A percentile compares a stretch with the other conserved stretches of the same genome.
phyloP scores from a whole-genome alignment of 2,888 invertebrate species.

The Hirtodrosophila histrioides region DNA sequence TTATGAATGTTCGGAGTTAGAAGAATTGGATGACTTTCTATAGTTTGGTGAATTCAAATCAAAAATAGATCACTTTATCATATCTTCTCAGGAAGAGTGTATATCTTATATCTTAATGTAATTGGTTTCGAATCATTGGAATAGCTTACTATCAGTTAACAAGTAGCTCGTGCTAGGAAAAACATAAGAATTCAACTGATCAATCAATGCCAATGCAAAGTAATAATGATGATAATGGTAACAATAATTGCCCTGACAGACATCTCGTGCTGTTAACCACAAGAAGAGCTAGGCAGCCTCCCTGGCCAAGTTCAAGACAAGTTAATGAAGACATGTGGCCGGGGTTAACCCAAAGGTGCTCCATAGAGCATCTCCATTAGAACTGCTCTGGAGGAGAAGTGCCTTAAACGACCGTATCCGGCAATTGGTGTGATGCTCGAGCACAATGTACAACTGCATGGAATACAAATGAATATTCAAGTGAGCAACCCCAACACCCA shows the following conservation, averaged over 20 bases:
- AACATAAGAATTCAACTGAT: slow-evolving; percentile 14
- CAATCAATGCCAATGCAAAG: slow-evolving; percentile 26
- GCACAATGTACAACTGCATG: neutral
- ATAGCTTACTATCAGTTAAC: slow-evolving; percentile 1
- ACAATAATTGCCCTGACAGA: slow-evolving; percentile 11
- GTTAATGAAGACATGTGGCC: neutral
- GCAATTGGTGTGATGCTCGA: slow-evolving; percentile 8
- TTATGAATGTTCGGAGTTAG: too few relatives aligned
- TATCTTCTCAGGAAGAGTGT: too few relatives aligned
- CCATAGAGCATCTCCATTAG: neutral
- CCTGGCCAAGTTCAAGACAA: slow-evolving; percentile 2
- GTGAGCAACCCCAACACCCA: slow-evolving; percentile 23
- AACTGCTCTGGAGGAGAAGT: neutral
- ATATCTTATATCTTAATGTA: too few relatives aligned
- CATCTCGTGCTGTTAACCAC: slow-evolving; percentile 1
- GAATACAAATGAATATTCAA: slow-evolving; percentile 3
- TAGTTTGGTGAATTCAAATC: too few relatives aligned
- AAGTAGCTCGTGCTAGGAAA: slow-evolving; percentile 23
- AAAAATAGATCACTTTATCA: too few relatives aligned
- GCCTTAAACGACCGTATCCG: slow-evolving; percentile 36
- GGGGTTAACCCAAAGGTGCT: too few relatives aligned
- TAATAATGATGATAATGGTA: slow-evolving; percentile 4
- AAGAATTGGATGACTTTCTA: too few relatives aligned
- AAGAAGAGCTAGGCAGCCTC: neutral
- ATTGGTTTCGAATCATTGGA: too few relatives aligned